Conservation (phyloP, 2,797 vertebrate species). For the Falco novaeseelandiae region DNA sequence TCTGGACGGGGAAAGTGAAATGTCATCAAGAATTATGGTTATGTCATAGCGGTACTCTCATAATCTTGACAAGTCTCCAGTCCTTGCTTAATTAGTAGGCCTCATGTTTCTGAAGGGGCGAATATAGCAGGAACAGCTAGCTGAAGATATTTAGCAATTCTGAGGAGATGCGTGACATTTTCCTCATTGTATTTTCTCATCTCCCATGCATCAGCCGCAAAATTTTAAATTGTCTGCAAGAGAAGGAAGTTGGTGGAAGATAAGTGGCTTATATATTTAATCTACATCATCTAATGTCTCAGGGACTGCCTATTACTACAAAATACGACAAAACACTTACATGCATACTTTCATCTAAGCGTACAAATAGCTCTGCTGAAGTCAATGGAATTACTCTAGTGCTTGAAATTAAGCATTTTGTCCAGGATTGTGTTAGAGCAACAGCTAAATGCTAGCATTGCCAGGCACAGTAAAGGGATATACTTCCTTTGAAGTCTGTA, state of each 20-base stretch:
- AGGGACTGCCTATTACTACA: background rate
- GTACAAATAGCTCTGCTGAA: background rate
- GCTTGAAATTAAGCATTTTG: constrained; percentile 1
- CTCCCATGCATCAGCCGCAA: background rate
- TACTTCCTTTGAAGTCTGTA: background rate
- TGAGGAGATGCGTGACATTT: background rate
- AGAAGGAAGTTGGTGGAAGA: constrained; percentile 10
- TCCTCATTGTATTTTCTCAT: background rate
- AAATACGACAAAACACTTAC: background rate
- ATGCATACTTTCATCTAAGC: background rate
- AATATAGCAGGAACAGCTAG: constrained; percentile 20
- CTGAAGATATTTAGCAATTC: constrained; percentile 28
- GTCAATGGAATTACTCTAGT: background rate
- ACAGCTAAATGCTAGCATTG: background rate
- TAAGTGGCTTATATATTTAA: background rate
- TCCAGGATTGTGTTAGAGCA: background rate
- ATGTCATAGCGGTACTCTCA: constrained; percentile 35
- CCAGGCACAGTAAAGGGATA: background rate
- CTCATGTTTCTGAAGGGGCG: constrained; percentile 34
- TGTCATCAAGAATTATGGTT: constrained; percentile 66
- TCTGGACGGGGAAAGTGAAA: constrained; percentile 62
- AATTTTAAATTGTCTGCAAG: constrained; percentile 36
- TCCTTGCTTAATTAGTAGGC: constrained; percentile 53
- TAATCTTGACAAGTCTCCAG: constrained; percentile 57
- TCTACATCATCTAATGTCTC: background rate